Evolutionary conservation across 2,113 vertebrate species (phyloP), one percentile per base, ranked within the genome.

Genomic region (Rhadina sibilatrix): DNA sequence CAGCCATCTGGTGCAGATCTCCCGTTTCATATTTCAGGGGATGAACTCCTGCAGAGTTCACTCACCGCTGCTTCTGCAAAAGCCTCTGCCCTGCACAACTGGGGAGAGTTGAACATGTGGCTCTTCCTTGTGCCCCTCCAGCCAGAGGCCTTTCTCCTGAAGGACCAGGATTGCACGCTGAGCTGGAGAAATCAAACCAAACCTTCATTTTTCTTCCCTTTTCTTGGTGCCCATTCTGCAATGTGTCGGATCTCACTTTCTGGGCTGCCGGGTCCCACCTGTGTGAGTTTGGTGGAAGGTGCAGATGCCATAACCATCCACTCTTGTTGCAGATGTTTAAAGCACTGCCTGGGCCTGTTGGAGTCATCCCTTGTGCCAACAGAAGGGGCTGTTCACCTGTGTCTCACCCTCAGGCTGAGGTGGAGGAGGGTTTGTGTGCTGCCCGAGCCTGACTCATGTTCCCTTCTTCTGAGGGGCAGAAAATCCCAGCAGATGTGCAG

Each of bases 31-130:
- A 57, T 97, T 96, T 92, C 96, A 95, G 89, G 86, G 86, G 89
- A 69, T 94, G 94, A 96, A 94, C 91, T 96, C 91, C 91, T 66
- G 80, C 80, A 28, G 93, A 78, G 94, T 95, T 96, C 89, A 74
- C 91, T 94, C 61, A 33, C 13, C 0, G 77, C 92, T 84, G 93
- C 83, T 64, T 61, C 90, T 71, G 53, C 74, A 52, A 61, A 72
- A 94, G 57, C 70, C 66, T 77, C 85, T 9, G 6, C 74, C 83
- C 83, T 16, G 82, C 82, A 49, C 88, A 72, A 33, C 4, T 10
- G 70, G 28, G 82, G 5, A 17, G 12, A 47, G 42, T 74, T 30
- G 54, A 80, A 90, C 42, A 5, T 25, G 60, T 24, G 53, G 30
- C 38, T 87, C 66, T 83, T 15, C 72, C 75, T 65, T 8, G 23